Evolutionary conservation across 2,888 invertebrate genomes (phyloP), one percentile per base, ranked within the genome.

Genomic region (Diloba caeruleocephala): DNA sequence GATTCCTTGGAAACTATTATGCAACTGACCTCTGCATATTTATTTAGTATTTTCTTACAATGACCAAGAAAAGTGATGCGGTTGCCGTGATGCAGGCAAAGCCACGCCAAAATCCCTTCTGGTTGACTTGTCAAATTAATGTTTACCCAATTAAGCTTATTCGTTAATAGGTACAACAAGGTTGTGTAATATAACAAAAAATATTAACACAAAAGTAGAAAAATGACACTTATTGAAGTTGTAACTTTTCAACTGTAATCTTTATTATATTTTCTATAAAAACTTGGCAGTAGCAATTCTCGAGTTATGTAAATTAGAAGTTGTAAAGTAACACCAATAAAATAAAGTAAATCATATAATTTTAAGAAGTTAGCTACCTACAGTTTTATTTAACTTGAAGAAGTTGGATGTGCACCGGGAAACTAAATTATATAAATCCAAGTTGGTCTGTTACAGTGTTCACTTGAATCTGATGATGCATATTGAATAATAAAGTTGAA

Each of bases 401-500:
- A 42, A 63, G 13, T 56, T 59, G 14, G 19, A 19, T 56, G 32
- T 37, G 38, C 45, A 48, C 32, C 14, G 17, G 37, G 39, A 42
- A 42, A 45, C 43, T 23, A 13, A 44, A 49, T 71, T 50, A 28
- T 42, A 46, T 48, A 45, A 9, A 31, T 32, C 2, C 4, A 41
- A 68, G 32, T 56, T 55, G 10, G 31, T 32, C 38, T 38, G 12
- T 31, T 28, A 8, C 10, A 33, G 6, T 1, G 21, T 50, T n/a
- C n/a, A n/a, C n/a, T n/a, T n/a, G n/a, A 55, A 49, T 33, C 44
- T 7, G 12, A 46, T 34, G 32, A 7, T 36, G 43, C 36, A 37
- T 26, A 45, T 38, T 56, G 56, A 51, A 57, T 53, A 55, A 19
- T 66, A 53, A 62, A 56, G 36, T 39, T 23, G 26, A 46, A 26